Evolutionary conservation across 2,888 invertebrate genomes (phyloP), one percentile per base, ranked within the genome.

Genomic region (Amblyjoppa proteus): DNA sequence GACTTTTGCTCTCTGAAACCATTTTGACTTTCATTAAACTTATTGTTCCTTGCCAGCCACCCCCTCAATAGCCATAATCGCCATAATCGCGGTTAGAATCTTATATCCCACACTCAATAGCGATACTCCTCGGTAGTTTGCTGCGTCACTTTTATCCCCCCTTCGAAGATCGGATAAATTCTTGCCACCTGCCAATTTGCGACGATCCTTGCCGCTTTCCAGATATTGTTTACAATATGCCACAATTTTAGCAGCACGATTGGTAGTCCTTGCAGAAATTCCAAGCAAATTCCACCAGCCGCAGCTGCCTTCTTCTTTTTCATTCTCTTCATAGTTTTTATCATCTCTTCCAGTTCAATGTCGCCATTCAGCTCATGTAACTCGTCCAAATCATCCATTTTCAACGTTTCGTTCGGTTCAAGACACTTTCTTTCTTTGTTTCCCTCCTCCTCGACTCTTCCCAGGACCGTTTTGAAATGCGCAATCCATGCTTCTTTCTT

Each of bases 1-100:
- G 73, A 74, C 71, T 85, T 87, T 25, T 56, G 53, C n/a, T 71
- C 49, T 16, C 85, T 70, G 38, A 87, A 87, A 1, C 86, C 87
- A 38, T 85, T 87, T 70, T 88, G 87, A 53, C 56, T 77, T 75
- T 89, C 86, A 9, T 45, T 66, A 16, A 87, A 49, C 11, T 87
- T 81, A 11, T 75, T 49, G 16, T 79, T 31, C 13, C 78, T 53
- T 7, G 86, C 70, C 11, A 83, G 41, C 87, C 85, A 87, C 5
- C 11, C n/a, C 16, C 66, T 83, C n/a, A n/a, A n/a, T n/a, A n/a
- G n/a, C n/a, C n/a, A n/a, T 20, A 83, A 51, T 74, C 79, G 69
- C 75, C 79, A 83, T 83, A 4, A 85, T 70, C 38, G 34, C 79
- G 5, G 82, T 83, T 34, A 85, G 28, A 13, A 85, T 70, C n/a